Evolutionary conservation across 1,140 invertebrate species (phyloP).

Genomic region (Heliothis subflexa): DNA sequence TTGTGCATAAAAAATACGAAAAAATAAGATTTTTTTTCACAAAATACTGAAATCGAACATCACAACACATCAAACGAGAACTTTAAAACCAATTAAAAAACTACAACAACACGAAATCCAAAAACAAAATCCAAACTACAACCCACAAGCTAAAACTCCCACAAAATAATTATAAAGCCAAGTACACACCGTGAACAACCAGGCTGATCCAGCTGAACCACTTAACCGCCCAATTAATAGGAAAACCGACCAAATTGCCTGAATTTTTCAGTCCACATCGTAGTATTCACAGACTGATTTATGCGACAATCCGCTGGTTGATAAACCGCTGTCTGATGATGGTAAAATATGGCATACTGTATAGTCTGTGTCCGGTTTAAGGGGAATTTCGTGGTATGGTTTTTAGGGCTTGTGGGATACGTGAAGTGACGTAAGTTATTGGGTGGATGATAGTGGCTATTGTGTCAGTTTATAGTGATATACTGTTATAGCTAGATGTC

Average conservation of each 20-base stretch:
- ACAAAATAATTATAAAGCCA: slow-evolving; percentile 31
- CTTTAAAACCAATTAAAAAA: too few relatives aligned
- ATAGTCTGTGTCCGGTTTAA: not conserved
- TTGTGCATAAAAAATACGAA: too few relatives aligned
- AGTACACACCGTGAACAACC: slow-evolving; percentile 25
- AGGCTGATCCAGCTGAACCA: slow-evolving; percentile 33
- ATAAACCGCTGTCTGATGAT: slow-evolving; percentile 38
- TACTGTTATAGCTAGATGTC: too few relatives aligned
- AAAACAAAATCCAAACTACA: not conserved
- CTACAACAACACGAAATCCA: too few relatives aligned
- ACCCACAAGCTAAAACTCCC: not conserved
- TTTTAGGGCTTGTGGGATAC: slow-evolving; percentile 28
- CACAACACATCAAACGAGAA: too few relatives aligned
- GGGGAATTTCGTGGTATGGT: slow-evolving; percentile 26
- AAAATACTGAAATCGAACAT: too few relatives aligned
- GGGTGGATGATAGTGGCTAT: not conserved
- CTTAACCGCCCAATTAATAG: slow-evolving; percentile 38
- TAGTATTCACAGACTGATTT: slow-evolving; percentile 25
- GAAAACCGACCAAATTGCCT: slow-evolving; percentile 29
- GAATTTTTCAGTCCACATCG: slow-evolving; percentile 35
- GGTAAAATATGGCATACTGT: slow-evolving; percentile 29
- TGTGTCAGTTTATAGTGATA: not conserved
- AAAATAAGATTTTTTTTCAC: too few relatives aligned
- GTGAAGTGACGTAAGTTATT: slow-evolving; percentile 15
- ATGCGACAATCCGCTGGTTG: slow-evolving; percentile 28